phyloP scores from a whole-genome alignment of 2,113 vertebrate genomes.

The Columba livia region DNA sequence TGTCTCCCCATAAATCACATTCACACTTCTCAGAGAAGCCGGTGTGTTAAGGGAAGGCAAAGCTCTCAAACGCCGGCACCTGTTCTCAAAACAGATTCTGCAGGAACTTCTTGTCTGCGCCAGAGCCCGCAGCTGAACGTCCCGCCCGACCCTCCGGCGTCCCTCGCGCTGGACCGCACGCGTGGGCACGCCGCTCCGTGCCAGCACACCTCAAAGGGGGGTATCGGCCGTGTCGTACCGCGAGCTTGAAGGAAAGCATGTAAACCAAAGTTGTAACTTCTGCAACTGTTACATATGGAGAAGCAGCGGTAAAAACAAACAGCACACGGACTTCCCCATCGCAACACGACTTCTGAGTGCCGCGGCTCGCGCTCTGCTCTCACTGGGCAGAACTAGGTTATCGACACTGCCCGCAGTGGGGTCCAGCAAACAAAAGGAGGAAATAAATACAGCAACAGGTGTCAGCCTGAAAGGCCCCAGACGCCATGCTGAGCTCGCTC shows the following conservation, averaged over 20 bases:
- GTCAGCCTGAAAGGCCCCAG: background rate
- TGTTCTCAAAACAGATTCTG: background rate
- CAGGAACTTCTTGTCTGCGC: background rate
- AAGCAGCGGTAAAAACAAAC: background rate
- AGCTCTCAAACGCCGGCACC: background rate
- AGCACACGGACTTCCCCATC: background rate
- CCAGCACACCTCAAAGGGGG: background rate
- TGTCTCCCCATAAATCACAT: background rate
- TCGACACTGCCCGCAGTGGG: background rate
- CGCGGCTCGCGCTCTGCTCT: background rate
- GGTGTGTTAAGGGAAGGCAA: background rate
- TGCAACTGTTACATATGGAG: background rate
- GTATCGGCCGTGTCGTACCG: too few relatives aligned
- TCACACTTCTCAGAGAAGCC: background rate
- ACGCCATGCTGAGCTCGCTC: background rate
- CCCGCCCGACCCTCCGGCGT: accelerated
- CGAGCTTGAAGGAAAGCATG: background rate
- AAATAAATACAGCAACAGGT: background rate
- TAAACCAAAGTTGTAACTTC: background rate
- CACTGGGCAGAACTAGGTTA: background rate
- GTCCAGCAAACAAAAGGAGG: too few relatives aligned
- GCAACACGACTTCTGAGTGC: background rate
- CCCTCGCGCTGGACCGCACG: accelerated
- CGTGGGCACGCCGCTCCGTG: background rate
- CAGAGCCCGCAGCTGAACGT: background rate